Percentiles rank a stretch among this genome's conserved stretches.
Evolutionary conservation across 2,888 invertebrate genomes (phyloP).

Genomic region (Rhodophaea formosa): DNA sequence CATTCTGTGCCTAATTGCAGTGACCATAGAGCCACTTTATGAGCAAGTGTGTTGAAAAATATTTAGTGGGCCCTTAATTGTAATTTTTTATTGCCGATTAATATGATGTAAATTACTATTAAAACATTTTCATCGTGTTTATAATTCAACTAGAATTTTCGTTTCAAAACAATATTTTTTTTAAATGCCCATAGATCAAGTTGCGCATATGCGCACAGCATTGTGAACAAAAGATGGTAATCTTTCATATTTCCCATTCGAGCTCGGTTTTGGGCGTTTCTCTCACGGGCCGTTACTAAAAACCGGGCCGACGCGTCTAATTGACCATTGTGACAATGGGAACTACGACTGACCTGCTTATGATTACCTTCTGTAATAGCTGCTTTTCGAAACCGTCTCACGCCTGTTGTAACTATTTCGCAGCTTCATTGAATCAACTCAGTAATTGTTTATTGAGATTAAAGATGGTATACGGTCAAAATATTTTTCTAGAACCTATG

Average conservation of each 20-base stretch:
- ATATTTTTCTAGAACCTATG: too few relatives aligned
- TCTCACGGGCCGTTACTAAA: conserved; percentile 53
- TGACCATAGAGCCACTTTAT: too few relatives aligned
- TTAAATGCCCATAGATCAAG: background rate
- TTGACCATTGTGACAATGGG: conserved; percentile 76
- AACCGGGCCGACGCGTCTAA: conserved; percentile 58
- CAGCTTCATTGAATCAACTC: conserved; percentile 19
- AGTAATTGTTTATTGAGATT: conserved; percentile 2
- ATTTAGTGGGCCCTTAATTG: too few relatives aligned
- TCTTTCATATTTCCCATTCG: conserved; percentile 26
- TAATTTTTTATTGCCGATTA: too few relatives aligned
- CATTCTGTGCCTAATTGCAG: too few relatives aligned
- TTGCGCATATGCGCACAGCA: conserved; percentile 18
- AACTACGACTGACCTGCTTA: conserved; percentile 64
- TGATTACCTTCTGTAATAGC: conserved; percentile 55
- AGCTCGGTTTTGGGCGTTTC: conserved; percentile 27
- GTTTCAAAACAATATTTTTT: background rate
- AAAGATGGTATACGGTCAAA: background rate
- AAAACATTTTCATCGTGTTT: too few relatives aligned
- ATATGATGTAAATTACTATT: too few relatives aligned
- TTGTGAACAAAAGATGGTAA: conserved; percentile 32
- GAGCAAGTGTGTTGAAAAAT: too few relatives aligned
- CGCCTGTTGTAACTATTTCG: conserved; percentile 44
- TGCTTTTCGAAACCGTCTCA: conserved; percentile 72
- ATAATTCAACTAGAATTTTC: too few relatives aligned